Base-by-base conservation (phyloP, 1,140 invertebrate species). In the Calephelis virginiensis region DNA sequence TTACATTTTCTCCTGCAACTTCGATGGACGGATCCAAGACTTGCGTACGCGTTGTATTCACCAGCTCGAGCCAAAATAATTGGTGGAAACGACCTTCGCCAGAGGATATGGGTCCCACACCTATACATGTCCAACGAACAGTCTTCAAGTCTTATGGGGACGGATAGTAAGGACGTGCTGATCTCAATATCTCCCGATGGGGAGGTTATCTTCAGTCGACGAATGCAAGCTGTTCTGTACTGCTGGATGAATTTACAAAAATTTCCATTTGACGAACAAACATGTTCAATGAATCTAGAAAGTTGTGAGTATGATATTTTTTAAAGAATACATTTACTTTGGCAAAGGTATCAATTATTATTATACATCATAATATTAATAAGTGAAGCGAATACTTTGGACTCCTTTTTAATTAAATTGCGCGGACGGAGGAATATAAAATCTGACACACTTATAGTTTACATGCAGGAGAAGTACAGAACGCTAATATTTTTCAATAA, bases 191-290 rank as follows among this genome's bases (percentile, higher is more conserved):
- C 94, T 47, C 94, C 95, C 0, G 92, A 94, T 53, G 96, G 96
- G 14, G 94, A 95, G 68, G 95, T 97, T 5, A 92, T 95, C 17
- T 94, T 96, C 71, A 95, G 95, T 45, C 94, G 94, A 11, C 84
- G 96, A 75, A 93, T 97, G 82, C 96, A 96, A 82, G 94, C 95
- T 0, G 95, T 94, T 1, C 90, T 97, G 0, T 95, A 96, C 69
- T 97, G 96, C 76, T 95, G 95, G 91, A 95, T 97, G 90, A 94
- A 96, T 77, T 82, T 97, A 17, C 94, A 96, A 83, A 97, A 97
- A 81, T 97, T 97, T 76, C 96, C 96, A 1, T 97, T 97, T 73
- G 96, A 97, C 75, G 93, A 95, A 50, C 96, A 97, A 84, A 92
- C 94, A 38, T 97, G 96, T 80, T 94, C 95, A 47, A 92, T 97